Base-by-base conservation (phyloP, 2,888 invertebrate species). In the Cancer borealis region DNA sequence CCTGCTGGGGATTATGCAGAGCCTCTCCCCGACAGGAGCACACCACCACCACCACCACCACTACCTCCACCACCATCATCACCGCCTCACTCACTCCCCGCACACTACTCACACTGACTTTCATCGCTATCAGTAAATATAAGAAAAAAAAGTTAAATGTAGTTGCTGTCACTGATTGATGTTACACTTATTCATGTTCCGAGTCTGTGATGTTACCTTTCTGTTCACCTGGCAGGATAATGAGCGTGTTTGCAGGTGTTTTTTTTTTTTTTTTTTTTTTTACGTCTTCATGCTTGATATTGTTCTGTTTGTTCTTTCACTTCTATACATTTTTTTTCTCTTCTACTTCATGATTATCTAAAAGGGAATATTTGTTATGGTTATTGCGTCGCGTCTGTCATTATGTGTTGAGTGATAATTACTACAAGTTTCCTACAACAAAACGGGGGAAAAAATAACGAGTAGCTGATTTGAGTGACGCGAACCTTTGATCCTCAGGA, bases 1-100 rank as follows among this genome's bases (percentile, higher is more conserved):
- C 94, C 47, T 94, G 84, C 84, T 84, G 84, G 3, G 84, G 84
- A 39, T 30, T 84, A 39, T 84, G 84, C 39, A 84, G 14, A 39
- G 39, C 84, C 39, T 84, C 84, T 14, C 84, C 84, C 14, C 3
- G n/a, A 84, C 84, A 30, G 84, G 39, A 14, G n/a, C 10, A 12
- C 84, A 84, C 84, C 84, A 84, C 39, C 39, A 84, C 30, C 84
- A 84, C 39, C 39, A 84, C 84, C 84, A 14, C 84, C 84, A 84
- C 39, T 39, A 84, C 79, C 79, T 14, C 79, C 79, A 30, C 30
- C 79, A 79, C 39, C 84, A 84, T 3, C 84, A 84, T 17, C n/a
- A 84, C 39, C 30, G 30, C 84, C 84, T 39, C 84, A 84, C 84
- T 84, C 84, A 84, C 39, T 39, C 84, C 84, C 39, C 30, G 14